Conservation (phyloP, 1,140 invertebrate species). For the Drosophila pseudoobscura region DNA sequence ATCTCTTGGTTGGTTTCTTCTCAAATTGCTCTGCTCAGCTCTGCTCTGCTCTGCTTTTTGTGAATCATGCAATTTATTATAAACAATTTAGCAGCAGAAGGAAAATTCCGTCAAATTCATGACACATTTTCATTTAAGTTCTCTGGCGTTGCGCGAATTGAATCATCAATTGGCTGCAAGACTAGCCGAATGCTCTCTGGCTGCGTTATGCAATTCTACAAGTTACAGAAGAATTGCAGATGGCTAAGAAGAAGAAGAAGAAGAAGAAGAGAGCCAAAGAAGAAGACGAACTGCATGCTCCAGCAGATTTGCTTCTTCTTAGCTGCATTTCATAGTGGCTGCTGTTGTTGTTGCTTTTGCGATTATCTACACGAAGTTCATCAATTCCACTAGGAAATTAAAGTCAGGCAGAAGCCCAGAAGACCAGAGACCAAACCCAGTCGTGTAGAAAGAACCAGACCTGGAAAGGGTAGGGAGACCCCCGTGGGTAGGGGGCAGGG, state of each 20-base stretch:
- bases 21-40: conserved; percentile 3
- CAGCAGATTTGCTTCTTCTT: conserved; percentile 52
- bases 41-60: conserved; percentile 9
- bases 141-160: conserved; percentile 44
- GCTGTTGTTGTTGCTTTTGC: conserved; percentile 12
- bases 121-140: conserved; percentile 59
- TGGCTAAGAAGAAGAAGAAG: conserved; percentile 12
- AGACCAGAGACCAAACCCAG: conserved; percentile 48
- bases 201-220: conserved; percentile 57
- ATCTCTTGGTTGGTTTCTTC: conserved; percentile 8
- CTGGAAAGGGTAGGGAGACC: not conserved
- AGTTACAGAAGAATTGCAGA: conserved; percentile 15
- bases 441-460: conserved; percentile 70
- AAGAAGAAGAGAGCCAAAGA: conserved; percentile 39
- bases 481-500: not conserved
- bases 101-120: conserved; percentile 42
- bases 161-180: conserved; percentile 45
- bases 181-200: conserved; percentile 9
- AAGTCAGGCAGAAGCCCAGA: conserved; percentile 52
- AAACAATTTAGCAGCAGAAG: conserved; percentile 58
- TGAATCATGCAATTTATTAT: conserved; percentile 73
- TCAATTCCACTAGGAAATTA: conserved; percentile 74
- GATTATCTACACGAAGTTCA: conserved; percentile 76
- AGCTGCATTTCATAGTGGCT: not conserved
- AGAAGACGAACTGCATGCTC: conserved; percentile 65